Evolutionary conservation across 1,140 invertebrate species (phyloP).

Genomic region (Trachelipus rathkii): DNA sequence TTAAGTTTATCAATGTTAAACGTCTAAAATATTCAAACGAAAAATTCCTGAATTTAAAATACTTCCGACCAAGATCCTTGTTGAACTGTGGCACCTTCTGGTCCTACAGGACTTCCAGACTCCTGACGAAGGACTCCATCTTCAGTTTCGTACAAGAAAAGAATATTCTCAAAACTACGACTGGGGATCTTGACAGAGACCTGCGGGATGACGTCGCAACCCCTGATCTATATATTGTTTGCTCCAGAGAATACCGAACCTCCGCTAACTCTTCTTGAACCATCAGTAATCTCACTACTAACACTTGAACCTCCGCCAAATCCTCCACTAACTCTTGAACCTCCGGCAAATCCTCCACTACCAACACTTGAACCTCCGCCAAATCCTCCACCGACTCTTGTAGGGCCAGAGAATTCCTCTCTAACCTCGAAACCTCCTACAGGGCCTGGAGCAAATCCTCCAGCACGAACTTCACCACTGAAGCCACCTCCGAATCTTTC

Average conservation of each 20-base stretch:
- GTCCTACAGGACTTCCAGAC: constrained; percentile 12
- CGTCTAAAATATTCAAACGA: not conserved
- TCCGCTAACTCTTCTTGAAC: not conserved
- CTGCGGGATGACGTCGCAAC: too few relatives aligned
- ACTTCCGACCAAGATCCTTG: constrained; percentile 21
- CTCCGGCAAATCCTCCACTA: too few relatives aligned
- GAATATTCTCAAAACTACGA: constrained; percentile 13
- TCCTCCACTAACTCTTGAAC: too few relatives aligned
- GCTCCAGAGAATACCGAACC: too few relatives aligned
- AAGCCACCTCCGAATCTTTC: not conserved
- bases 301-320: not conserved
- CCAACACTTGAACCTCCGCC: not conserved
- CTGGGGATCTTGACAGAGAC: too few relatives aligned
- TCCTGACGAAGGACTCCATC: constrained; percentile 21
- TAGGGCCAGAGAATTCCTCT: not conserved
- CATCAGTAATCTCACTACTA: not conserved
- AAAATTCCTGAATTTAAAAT: not conserved
- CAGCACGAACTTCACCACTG: not conserved
- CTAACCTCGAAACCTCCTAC: not conserved
- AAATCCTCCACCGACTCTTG: too few relatives aligned
- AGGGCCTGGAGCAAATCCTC: not conserved
- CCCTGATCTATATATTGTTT: too few relatives aligned
- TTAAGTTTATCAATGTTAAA: not conserved
- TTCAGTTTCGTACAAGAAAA: constrained; percentile 18
- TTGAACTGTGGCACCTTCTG: constrained; percentile 17